phyloP scores from a whole-genome alignment of 1,140 invertebrate genomes.

The Papilio polytes region DNA sequence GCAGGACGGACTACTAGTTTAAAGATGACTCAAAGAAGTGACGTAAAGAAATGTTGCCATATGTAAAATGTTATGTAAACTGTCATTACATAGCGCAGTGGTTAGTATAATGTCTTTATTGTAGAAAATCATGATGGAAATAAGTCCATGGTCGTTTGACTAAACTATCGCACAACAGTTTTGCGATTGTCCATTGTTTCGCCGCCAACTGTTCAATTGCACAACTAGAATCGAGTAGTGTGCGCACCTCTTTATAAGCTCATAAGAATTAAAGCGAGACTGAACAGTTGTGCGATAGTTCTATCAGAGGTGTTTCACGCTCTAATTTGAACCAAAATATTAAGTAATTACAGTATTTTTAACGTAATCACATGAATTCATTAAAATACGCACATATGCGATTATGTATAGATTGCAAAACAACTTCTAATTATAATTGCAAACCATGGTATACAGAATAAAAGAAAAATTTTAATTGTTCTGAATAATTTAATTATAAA shows the following conservation, averaged over 20 bases:
- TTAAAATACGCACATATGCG: neutral
- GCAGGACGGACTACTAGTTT: neutral
- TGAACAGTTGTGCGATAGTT: too few species aligned
- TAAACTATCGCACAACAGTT: too few species aligned
- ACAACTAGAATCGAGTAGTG: too few species aligned
- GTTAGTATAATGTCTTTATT: constrained; percentile 24
- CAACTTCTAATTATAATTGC: neutral
- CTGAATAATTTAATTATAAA: neutral
- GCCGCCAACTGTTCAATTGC: too few species aligned
- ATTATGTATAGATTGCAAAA: constrained; percentile 21
- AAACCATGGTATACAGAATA: neutral
- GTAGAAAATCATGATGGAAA: constrained; percentile 15
- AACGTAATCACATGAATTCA: neutral
- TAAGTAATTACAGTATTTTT: constrained; percentile 12
- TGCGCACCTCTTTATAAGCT: too few species aligned
- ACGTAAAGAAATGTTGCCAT: constrained; percentile 17
- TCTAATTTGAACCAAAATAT: too few species aligned
- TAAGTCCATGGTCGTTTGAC: constrained; percentile 14
- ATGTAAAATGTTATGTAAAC: neutral
- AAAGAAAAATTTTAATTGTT: neutral
- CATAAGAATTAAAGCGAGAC: too few species aligned
- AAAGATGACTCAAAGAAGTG: constrained; percentile 6
- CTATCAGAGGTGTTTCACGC: too few species aligned
- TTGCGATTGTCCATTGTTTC: too few species aligned
- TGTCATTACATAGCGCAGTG: constrained; percentile 21